Percentiles rank a stretch among this genome's conserved stretches.
Evolutionary conservation across 2,797 vertebrate species (phyloP).

Genomic region (Pygocentrus nattereri): DNA sequence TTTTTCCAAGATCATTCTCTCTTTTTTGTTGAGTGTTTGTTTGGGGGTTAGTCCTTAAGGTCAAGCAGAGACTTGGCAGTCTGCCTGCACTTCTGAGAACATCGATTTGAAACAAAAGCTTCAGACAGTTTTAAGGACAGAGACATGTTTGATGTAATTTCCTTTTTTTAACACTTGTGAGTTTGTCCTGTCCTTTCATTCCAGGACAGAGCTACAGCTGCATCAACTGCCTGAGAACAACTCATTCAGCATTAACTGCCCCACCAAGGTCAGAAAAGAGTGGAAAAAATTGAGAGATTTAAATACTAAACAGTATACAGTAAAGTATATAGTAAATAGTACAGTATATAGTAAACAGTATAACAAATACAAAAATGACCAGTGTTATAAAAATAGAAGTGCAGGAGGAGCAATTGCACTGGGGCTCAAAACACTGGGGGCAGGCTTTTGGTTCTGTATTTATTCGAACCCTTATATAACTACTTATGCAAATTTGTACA

Average conservation of each 20-base stretch:
- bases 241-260: constrained; percentile 85
- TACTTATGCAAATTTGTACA: neutral
- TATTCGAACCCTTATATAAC: neutral
- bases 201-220: constrained; percentile 88
- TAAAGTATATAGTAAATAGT: too few relatives aligned
- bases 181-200: constrained; percentile 23
- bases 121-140: neutral
- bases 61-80: constrained; percentile 31
- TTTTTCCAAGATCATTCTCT: neutral
- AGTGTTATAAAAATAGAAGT: too few relatives aligned
- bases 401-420: too few relatives aligned
- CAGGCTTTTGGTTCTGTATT: neutral
- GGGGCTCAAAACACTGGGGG: too few relatives aligned
- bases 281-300: neutral
- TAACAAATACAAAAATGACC: too few relatives aligned
- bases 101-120: constrained; percentile 32
- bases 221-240: constrained; percentile 84
- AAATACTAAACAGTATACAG: neutral
- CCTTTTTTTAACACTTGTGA: constrained; percentile 23
- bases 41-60: constrained; percentile 20
- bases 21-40: constrained; percentile 22
- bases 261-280: constrained; percentile 80
- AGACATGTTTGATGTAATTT: constrained; percentile 24
- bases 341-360: too few relatives aligned
- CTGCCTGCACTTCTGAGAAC: constrained; percentile 20